These are phyloP conservation scores for Ectropis crepuscularia DNA, from an alignment of 2,888 invertebrate species.

Conservation along the genomic window DNA sequence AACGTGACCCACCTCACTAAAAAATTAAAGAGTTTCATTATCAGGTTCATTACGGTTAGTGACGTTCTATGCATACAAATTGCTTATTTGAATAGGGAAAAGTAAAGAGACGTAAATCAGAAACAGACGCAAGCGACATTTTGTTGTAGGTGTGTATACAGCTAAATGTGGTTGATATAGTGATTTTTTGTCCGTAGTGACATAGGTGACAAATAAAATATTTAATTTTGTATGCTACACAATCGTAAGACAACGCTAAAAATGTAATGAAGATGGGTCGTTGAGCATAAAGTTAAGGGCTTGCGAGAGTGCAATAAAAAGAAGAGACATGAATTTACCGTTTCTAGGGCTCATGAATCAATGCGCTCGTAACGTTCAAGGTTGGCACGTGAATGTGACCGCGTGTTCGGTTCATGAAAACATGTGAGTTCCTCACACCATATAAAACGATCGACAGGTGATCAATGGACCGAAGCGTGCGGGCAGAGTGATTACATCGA, in stretches of 20 bases:
- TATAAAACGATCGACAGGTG: slow-evolving; percentile 33
- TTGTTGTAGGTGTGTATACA: neutral
- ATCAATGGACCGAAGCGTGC: slow-evolving; percentile 31
- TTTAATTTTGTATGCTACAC: slow-evolving; percentile 13
- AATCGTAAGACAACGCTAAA: slow-evolving; percentile 20
- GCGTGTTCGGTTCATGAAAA: slow-evolving; percentile 29
- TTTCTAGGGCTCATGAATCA: slow-evolving; percentile 63
- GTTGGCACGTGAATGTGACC: slow-evolving; percentile 42
- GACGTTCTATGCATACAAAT: slow-evolving; percentile 75
- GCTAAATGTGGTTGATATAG: neutral
- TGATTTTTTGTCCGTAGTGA: too few species aligned
- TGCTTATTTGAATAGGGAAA: slow-evolving; percentile 71
- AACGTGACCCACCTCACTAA: slow-evolving; percentile 74
- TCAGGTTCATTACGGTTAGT: slow-evolving; percentile 69
- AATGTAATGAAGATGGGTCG: slow-evolving; percentile 38
- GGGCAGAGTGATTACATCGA: slow-evolving; percentile 51
- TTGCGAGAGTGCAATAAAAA: slow-evolving; percentile 60
- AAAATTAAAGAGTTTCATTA: slow-evolving; percentile 79
- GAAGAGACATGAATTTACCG: slow-evolving; percentile 58
- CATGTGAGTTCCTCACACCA: slow-evolving; percentile 24
- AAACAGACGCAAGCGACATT: slow-evolving; percentile 29
- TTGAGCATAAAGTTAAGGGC: slow-evolving; percentile 40
- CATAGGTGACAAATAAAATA: neutral
- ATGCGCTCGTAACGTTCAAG: slow-evolving; percentile 57
- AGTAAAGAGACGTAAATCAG: slow-evolving; percentile 54